Base-by-base conservation (phyloP, 2,888 invertebrate genomes). In the Lucinisca nassula region DNA sequence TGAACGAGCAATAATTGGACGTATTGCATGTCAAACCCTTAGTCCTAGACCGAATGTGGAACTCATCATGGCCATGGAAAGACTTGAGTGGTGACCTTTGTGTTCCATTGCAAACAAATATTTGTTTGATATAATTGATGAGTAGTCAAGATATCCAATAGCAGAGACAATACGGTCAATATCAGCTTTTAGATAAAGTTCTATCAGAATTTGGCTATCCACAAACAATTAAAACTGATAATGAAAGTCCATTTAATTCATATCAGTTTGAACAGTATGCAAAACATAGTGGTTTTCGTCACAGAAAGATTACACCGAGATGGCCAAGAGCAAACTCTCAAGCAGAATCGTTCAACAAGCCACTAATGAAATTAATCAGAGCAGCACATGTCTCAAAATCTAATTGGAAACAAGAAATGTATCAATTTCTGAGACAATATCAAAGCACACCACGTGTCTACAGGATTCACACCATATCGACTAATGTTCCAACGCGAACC, bases 1-100 rank as follows among this genome's bases (percentile, higher is more conserved):
- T 6, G 88, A 91, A 14, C 51, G 45, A 12, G n/a, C 55, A 3
- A 67, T 85, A n/a, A 81, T 79, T 21, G 40, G 76, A n/a, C 85
- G 87, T 75, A 45, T 86, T 10, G 74, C 88, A 0, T 89, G 89
- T 61, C 84, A 37, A 37, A 30, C 73, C 10, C n/a, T 24, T 3
- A 37, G 1, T 3, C 38, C 38, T 35, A 6, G 21, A 93, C 96
- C 81, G 30, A 17, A 21, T 0, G 67, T 21, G 14, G 92, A 90
- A 88, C 88, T 90, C 91, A 27, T 24, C 58, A 17, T 61, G 76
- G 30, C 82, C 89, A 27, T 89, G 88, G 88, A 45, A 74, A 38
- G 37, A 81, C 38, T 37, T 87, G 24, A 88, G 87, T 79, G 79
- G 73, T 14, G 90, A 90, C 73, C 87, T 90, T 58, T 87, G 82